A percentile compares a stretch with the other conserved stretches of the same genome.
Evolutionary conservation across 2,888 invertebrate genomes (phyloP).

Genomic region (Mythimna ferrago): DNA sequence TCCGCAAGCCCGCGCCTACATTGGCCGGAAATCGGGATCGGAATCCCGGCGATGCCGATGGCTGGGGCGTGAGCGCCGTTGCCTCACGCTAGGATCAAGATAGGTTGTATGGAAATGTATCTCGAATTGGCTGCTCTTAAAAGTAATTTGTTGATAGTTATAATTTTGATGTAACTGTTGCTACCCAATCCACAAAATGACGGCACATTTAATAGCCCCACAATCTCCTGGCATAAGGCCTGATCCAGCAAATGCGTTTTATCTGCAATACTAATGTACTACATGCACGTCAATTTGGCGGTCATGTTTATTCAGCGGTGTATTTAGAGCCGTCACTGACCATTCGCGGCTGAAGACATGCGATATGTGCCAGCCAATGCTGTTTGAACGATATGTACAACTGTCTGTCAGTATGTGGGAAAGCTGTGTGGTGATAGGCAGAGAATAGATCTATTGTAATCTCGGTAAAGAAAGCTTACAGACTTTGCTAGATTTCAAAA

Average conservation of each 20-base stretch:
- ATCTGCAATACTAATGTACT: constrained; percentile 39
- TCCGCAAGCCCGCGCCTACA: too few relatives aligned
- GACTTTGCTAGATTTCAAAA: too few relatives aligned
- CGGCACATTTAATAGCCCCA: constrained; percentile 2
- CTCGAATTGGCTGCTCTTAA: too few relatives aligned
- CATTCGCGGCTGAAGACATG: constrained; percentile 33
- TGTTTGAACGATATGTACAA: constrained; percentile 12
- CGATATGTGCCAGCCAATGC: constrained; percentile 30
- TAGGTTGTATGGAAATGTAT: too few relatives aligned
- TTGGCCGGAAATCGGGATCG: too few relatives aligned
- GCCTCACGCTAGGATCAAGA: too few relatives aligned
- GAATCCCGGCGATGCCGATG: too few relatives aligned
- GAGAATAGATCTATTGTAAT: background rate
- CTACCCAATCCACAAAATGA: background rate
- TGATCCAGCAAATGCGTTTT: constrained; percentile 31
- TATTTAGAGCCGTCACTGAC: constrained; percentile 50
- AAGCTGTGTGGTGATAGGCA: background rate
- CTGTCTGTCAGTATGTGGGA: background rate
- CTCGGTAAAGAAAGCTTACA: too few relatives aligned
- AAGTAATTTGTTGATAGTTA: too few relatives aligned
- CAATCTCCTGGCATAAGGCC: constrained; percentile 22
- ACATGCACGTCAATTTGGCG: constrained; percentile 31
- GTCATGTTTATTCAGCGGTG: constrained; percentile 43
- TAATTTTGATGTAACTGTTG: constrained; percentile 2
- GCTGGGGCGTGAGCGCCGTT: too few relatives aligned